Percentiles rank a stretch among this genome's conserved stretches.
Evolutionary conservation across 2,888 invertebrate species (phyloP).

Genomic region (Agrotis ipsilon): DNA sequence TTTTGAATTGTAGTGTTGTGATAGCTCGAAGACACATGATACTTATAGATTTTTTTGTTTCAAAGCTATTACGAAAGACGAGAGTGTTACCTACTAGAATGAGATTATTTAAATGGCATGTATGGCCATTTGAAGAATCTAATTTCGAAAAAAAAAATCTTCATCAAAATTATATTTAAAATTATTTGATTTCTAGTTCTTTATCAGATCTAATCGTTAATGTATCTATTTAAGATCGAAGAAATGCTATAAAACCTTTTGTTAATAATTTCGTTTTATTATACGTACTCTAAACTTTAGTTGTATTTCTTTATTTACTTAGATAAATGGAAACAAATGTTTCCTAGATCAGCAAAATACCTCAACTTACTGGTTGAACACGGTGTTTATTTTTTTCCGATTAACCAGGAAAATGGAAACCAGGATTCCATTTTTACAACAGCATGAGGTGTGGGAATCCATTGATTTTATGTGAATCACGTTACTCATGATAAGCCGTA

Average conservation of each 20-base stretch:
- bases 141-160: too few species aligned
- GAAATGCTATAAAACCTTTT: too few species aligned
- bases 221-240: too few species aligned
- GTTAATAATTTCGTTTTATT: too few species aligned
- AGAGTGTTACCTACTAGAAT: neutral
- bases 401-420: neutral
- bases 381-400: neutral
- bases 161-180: too few species aligned
- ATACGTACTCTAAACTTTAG: too few species aligned
- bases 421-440: conserved; percentile 3
- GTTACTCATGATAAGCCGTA: conserved; percentile 13
- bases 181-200: too few species aligned
- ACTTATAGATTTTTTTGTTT: neutral
- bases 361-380: neutral
- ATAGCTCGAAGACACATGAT: too few species aligned
- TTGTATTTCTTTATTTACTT: too few species aligned
- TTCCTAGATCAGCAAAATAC: neutral
- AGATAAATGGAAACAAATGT: conserved; percentile 1
- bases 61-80: neutral
- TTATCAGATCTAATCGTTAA: too few species aligned
- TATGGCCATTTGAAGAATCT: too few species aligned
- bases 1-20: neutral
- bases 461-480: conserved; percentile 33
- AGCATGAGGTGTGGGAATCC: conserved; percentile 28
- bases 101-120: too few species aligned